Base-by-base conservation (phyloP, 2,797 vertebrate genomes). In the Rhinophrynus dorsalis region DNA sequence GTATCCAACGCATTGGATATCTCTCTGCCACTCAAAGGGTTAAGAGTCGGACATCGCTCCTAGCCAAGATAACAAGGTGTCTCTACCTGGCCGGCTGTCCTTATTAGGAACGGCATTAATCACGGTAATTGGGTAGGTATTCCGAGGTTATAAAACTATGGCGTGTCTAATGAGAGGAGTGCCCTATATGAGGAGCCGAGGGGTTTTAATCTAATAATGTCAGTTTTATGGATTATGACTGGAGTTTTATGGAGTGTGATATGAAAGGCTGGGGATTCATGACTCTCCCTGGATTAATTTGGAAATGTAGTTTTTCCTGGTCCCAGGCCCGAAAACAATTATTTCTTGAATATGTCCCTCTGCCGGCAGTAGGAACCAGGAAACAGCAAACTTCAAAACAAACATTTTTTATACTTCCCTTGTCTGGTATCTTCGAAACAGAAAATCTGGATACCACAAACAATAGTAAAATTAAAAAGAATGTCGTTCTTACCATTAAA, bases 191-290 rank as follows among this genome's bases (percentile, higher is more conserved):
- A 83, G 82, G 80, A 81, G 77, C 77, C 50, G 61, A 75, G 75
- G 42, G 52, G 63, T 78, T 84, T 82, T 81, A 87, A 86, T 86
- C 82, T 84, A 84, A 86, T 84, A 86, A 87, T 81, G 82, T 81
- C 83, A 79, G 78, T 79, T 86, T 85, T 81, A 79, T 77, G 82
- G 84, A 82, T 80, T 77, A 79, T 78, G 75, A 80, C 26, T 68
- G 79, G 77, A 84, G 68, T 81, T 83, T 86, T 81, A 80, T 78
- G 81, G 81, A 79, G 78, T 84, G 85, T 79, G 80, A 82, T 77
- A 80, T 79, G 83, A 87, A 84, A 84, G 76, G 82, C 79, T 75
- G 58, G 74, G 79, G 80, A 80, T 84, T 87, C 82, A 83, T 78
- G 67, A 79, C 80, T 84, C 81, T 85, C 85, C 0, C 74, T 64